Evolutionary conservation across 2,113 vertebrate species (phyloP), one percentile per base, ranked within the genome.

Genomic region (Erythrocebus patas): DNA sequence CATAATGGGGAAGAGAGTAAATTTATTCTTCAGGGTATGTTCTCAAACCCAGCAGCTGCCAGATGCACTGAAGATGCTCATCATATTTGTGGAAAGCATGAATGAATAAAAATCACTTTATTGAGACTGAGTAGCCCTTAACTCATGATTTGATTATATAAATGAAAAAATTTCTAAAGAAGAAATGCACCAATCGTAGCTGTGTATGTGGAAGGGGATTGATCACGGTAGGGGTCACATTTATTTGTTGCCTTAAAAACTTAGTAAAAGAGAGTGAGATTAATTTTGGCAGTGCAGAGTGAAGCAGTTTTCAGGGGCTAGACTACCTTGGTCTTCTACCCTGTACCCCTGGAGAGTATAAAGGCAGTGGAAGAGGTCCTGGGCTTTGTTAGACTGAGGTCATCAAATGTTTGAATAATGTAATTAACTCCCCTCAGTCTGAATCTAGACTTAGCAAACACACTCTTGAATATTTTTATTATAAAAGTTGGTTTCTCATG

Each of bases 371-470:
- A 81, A 79, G 14, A 40, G 35, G 10, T n/a, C 18, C 5, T 20
- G 76, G 78, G 18, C 35, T 76, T 38, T 64, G 61, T 52, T 82
- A 93, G n/a, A 61, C 38, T 45, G 23, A 78, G 70, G 12, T 76
- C 48, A 93, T 68, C 87, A 96, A 82, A 82, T 82, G 43, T 59
- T 78, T 82, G 30, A 91, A 70, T 97, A 78, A 59, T 89, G 38
- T 80, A 87, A 92, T 90, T 90, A 82, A 75, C 11, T 97, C 72
- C 43, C 13, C 7, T 94, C 10, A 70, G 64, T 72, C n/a, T 97
- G 27, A 90, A 79, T 70, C 68, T 92, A 64, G 59, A 66, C 12
- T 78, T 72, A 80, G 12, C 32, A 85, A 96, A 17, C 22, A 64
- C 5, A 50, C 4, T 89, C 83, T 84, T 93, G 8, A 84, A 76